A percentile compares a stretch with the other conserved stretches of the same genome.
Evolutionary conservation across 1,140 invertebrate genomes (phyloP).

Genomic region (Pachypsylla venusta): DNA sequence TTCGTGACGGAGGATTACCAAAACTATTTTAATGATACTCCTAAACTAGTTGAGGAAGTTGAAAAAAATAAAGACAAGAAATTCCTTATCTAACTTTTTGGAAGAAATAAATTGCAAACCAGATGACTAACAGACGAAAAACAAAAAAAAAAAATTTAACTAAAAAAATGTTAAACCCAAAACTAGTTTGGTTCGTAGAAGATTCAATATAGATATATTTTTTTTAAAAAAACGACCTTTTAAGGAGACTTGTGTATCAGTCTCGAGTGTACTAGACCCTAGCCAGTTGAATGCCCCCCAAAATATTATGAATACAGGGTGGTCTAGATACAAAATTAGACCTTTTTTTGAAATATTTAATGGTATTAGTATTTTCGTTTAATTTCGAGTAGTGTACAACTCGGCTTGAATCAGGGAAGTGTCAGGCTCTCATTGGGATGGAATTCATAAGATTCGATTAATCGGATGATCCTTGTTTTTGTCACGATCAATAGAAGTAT

Average conservation of each 20-base stretch:
- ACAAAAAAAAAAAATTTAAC: not conserved
- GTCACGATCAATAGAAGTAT: no score
- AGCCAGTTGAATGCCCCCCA: conserved; percentile 6
- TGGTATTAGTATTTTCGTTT: no score
- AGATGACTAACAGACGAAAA: conserved; percentile 8
- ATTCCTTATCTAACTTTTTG: conserved; percentile 6
- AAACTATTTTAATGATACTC: not conserved
- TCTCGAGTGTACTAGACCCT: not conserved
- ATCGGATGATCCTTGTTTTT: no score
- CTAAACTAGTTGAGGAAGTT: not conserved
- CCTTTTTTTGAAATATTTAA: no score
- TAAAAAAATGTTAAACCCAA: conserved; percentile 8
- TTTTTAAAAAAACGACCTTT: conserved; percentile 3
- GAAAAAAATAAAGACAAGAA: not conserved
- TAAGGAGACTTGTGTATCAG: conserved; percentile 7
- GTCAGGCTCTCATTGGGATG: no score
- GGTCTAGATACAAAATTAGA: not conserved
- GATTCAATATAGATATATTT: not conserved
- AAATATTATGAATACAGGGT: not conserved
- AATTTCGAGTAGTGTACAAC: no score
- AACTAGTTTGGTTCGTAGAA: conserved; percentile 9
- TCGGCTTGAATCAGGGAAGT: no score
- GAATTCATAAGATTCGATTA: no score
- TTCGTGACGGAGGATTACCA: no score
- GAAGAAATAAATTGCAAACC: not conserved